Base-by-base conservation (phyloP, 2,888 invertebrate species). In the Macaria liturata region DNA sequence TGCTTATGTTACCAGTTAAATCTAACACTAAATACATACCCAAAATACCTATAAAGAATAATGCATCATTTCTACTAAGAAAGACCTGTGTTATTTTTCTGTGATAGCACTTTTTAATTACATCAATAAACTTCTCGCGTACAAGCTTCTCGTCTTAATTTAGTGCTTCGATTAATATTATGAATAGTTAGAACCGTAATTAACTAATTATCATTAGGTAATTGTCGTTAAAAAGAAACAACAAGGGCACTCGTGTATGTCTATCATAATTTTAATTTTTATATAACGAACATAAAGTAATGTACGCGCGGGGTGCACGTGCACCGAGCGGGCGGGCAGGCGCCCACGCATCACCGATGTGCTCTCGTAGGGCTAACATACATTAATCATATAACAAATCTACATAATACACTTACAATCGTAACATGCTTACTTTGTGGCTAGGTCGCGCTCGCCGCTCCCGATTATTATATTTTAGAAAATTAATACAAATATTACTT, bases 131-230 rank as follows among this genome's bases (percentile, higher is more conserved):
- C 76, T 80, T 56, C 48, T 55, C 86, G 86, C 89, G 78, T 89
- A 89, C 88, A 90, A 89, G 88, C 87, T 84, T 89, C 79, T 85
- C 83, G 83, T 86, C 88, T 89, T 88, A 89, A 77, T 86, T 88
- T 86, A 88, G 85, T 88, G 87, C 76, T 88, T 84, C 83, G 78
- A 82, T 90, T 91, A 89, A 84, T 87, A 64, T 62, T 68, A 88
- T 89, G 90, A 92, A 86, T 90, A 85, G 88, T 92, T 92, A 86
- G 81, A 91, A 92, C 92, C 92, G 92, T 92, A 92, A 92, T 92
- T 92, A 92, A 92, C 92, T 92, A 92, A 92, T 92, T 92, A 92
- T 91, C 89, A 89, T 90, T 90, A 91, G 86, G 86, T 88, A 82
- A 80, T 83, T 72, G 78, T 83, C 76, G 64, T 66, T 62, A 74